Evolutionary conservation across 2,888 invertebrate species (phyloP).

Genomic region (Ceramica pisi): DNA sequence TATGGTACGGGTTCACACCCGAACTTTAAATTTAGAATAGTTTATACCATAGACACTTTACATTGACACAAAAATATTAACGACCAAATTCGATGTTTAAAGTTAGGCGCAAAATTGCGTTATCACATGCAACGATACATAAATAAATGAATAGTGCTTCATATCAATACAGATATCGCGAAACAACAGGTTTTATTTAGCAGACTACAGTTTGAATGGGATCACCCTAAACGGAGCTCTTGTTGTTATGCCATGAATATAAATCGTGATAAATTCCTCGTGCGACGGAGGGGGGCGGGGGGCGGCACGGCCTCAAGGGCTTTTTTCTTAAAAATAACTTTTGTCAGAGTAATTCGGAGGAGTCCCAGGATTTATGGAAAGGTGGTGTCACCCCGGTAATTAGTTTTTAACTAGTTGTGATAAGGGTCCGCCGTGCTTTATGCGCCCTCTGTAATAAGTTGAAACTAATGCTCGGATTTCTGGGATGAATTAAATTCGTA

Average conservation of each 20-base stretch:
- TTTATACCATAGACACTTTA: conserved; percentile 61
- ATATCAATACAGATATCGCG: conserved; percentile 54
- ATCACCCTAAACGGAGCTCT: conserved; percentile 88
- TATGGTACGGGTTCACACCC: conserved; percentile 79
- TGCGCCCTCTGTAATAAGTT: conserved; percentile 84
- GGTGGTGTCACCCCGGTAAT: conserved; percentile 91
- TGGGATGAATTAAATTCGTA: conserved; percentile 72
- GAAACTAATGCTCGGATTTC: conserved; percentile 77
- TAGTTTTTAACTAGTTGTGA: conserved; percentile 91
- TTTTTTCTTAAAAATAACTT: conserved; percentile 91
- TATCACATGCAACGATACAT: conserved; percentile 44
- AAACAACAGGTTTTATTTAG: conserved; percentile 82
- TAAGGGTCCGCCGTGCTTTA: conserved; percentile 88
- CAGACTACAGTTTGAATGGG: conserved; percentile 85
- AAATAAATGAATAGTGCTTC: conserved; percentile 48
- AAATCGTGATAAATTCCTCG: conserved; percentile 92
- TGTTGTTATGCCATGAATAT: conserved; percentile 91
- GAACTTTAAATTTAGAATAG: conserved; percentile 75
- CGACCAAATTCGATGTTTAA: conserved; percentile 28
- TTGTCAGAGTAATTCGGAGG: conserved; percentile 90
- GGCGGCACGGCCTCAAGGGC: conserved; percentile 86
- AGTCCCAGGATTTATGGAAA: conserved; percentile 89
- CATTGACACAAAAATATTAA: conserved; percentile 59
- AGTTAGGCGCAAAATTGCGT: conserved; percentile 23
- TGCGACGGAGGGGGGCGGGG: conserved; percentile 74